Base-by-base conservation (phyloP, 2,888 invertebrate species). In the Limnephilus marmoratus region DNA sequence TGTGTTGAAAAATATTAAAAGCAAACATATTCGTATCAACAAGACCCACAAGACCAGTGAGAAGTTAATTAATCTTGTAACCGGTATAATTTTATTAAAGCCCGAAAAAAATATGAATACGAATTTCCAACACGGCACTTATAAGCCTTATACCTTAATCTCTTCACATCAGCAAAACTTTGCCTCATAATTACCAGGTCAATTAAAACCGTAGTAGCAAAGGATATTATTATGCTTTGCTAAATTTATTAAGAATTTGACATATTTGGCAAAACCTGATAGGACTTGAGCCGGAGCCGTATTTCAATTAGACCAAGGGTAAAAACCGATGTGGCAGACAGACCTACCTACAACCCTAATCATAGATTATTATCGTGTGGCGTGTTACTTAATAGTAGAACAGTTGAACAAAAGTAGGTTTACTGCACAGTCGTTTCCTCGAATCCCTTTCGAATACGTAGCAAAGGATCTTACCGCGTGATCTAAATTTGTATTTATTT, bases 351-450 rank as follows among this genome's bases (percentile, higher is more conserved):
- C 83, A 90, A 80, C 80, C 83, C 85, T 85, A 87, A 92, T 37
- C 85, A 49, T 80, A 86, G 90, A 82, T 85, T 92, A 90, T 41
- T 90, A 90, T 92, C 92, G 92, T 85, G 90, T 92, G 87, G 90
- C 92, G 92, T 90, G 91, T 91, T 34, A 86, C 45, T 85, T 85
- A 85, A 85, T 90, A 85, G 83, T 34, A 34, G n/a, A 45, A 37
- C 45, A 83, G 24, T 68, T 7, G 68, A 24, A 68, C 68, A 24
- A 68, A 68, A n/a, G 68, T 68, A 68, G 68, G 68, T 68, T 68
- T 68, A 68, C 24, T 68, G 68, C 68, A 53, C 53, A 68, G 68
- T 68, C 68, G 68, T 68, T 68, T 68, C 68, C 68, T n/a, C 24
- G 68, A 68, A 68, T 68, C 24, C 68, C 9, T 24, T 24, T 68